A percentile compares a stretch with the other conserved stretches of the same genome.
Conservation (phyloP, 2,113 vertebrate species). For the Cavia aperea region DNA sequence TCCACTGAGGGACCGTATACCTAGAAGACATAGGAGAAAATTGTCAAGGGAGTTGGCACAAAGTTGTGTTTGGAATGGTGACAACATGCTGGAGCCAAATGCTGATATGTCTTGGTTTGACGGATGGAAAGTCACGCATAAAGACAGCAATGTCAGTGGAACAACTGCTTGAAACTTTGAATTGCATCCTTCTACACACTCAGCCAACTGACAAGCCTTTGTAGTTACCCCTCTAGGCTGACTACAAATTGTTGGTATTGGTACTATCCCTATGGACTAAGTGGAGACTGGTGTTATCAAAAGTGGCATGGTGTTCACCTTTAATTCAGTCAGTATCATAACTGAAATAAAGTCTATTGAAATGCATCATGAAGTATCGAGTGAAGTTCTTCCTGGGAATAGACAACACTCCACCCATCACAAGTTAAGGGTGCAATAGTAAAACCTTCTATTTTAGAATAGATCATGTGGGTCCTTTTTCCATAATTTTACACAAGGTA, state of each 20-base stretch:
- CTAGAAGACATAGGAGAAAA: no score
- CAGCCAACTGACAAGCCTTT: not conserved
- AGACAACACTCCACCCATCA: not conserved
- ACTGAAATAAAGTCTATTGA: not conserved
- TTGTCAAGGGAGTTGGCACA: not conserved
- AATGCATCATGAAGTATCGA: no score
- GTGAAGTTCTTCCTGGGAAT: not conserved
- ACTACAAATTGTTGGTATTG: not conserved
- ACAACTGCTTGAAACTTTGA: not conserved
- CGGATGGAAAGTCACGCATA: not conserved
- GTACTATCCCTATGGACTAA: not conserved
- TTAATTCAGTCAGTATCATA: not conserved
- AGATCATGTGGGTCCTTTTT: not conserved
- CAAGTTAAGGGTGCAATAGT: not conserved
- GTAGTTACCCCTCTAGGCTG: not conserved
- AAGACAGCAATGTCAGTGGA: not conserved
- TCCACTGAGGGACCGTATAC: no score
- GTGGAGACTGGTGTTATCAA: not conserved
- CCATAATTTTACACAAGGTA: not conserved
- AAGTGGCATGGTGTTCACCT: no score
- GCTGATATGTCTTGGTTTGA: not conserved
- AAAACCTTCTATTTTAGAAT: not conserved
- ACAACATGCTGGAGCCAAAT: not conserved
- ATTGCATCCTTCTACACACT: not conserved
- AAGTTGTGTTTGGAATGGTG: not conserved